Base-by-base conservation (phyloP, 2,888 invertebrate genomes). In the Synergus laeviventris region DNA sequence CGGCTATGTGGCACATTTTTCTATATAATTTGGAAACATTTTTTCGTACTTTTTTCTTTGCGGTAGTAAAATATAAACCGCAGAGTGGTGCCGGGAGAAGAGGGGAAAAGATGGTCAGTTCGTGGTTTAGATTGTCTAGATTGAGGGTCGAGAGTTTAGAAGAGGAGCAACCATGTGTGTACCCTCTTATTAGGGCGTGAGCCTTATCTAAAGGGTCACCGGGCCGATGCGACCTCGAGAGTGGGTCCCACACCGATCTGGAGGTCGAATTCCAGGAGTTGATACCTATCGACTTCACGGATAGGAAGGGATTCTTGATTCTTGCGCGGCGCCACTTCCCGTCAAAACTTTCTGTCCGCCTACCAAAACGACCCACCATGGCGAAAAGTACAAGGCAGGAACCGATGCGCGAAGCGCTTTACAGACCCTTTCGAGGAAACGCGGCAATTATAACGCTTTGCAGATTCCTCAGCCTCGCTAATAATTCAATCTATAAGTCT, bases 111-210 rank as follows among this genome's bases (percentile, higher is more conserved):
- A 81, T 75, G 60, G 76, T 73, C 76, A 76, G 64, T 70, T 70
- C 49, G 79, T 77, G 77, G 79, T 79, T 80, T 80, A 80, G 81
- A 80, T 80, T 78, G 76, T 74, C 74, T 74, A 81, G 81, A 81
- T 79, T 79, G 80, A 79, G 76, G 79, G 80, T 61, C 56, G 73
- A 74, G 73, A 79, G 76, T 79, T 81, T 78, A 79, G 70, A 78
- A 81, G 80, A 78, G 78, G 75, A 79, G 82, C 79, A 78, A 77
- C 56, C 81, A 81, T 81, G 76, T 81, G 81, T 85, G 86, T 90
- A 91, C 89, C 90, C 90, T 88, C 89, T 91, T 88, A 91, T 90
- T 90, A 91, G 90, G 90, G 90, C 90, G 90, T 90, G 90, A 88
- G 89, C 84, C 89, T 90, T 90, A 90, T 90, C 90, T 89, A 87